phyloP scores from a whole-genome alignment of 2,888 invertebrate species.

The Ganaspis brasiliensis region DNA sequence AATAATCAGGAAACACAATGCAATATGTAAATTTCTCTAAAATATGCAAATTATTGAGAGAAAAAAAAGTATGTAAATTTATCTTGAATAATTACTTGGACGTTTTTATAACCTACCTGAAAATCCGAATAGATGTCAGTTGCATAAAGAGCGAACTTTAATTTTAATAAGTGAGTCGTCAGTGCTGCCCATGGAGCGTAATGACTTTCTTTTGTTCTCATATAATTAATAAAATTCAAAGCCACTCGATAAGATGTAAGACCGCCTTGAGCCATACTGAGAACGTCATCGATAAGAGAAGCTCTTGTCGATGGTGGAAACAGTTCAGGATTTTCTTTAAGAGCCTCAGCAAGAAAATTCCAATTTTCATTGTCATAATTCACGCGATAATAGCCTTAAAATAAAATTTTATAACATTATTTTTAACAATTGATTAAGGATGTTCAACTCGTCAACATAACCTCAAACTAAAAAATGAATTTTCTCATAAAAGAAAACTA shows the following conservation, averaged over 20 bases:
- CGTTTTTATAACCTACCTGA: constrained; percentile 64
- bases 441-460: too few species aligned
- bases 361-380: constrained; percentile 74
- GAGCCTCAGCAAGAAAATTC: constrained; percentile 71
- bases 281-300: constrained; percentile 83
- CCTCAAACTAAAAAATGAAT: too few species aligned
- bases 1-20: background rate
- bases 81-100: background rate
- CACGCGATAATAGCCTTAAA: constrained; percentile 78
- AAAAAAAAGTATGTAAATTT: constrained; percentile 1
- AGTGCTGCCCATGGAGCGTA: constrained; percentile 82
- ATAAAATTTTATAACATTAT: too few species aligned
- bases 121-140: constrained; percentile 70
- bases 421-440: too few species aligned
- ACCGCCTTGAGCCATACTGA: constrained; percentile 79
- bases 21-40: background rate
- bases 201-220: constrained; percentile 80
- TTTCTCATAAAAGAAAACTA: too few species aligned
- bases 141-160: constrained; percentile 75
- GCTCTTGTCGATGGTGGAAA: constrained; percentile 82
- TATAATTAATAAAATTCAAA: constrained; percentile 81
- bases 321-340: constrained; percentile 65
- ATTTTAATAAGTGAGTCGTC: constrained; percentile 79
- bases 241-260: constrained; percentile 79
- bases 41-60: background rate